Conservation (phyloP, 2,797 vertebrate species). For the Sebastes hubbsi region DNA sequence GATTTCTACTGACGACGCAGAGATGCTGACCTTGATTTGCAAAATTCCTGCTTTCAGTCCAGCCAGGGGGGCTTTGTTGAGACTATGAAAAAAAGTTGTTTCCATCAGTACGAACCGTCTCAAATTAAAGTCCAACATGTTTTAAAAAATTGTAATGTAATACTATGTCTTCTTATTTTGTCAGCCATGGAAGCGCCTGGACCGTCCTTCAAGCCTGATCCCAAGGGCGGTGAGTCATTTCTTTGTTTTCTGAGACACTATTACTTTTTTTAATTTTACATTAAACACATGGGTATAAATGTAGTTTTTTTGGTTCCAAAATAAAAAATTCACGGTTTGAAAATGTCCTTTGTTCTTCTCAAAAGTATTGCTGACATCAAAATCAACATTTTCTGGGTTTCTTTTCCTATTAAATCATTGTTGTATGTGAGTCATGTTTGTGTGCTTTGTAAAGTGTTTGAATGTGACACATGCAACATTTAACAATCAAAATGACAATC, state of each 20-base stretch:
- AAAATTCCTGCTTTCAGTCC: background rate
- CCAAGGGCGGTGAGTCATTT: background rate
- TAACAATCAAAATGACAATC: background rate
- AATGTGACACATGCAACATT: background rate
- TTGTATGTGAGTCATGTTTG: no score
- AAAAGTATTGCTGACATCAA: background rate
- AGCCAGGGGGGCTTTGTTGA: background rate
- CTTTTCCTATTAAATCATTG: no score
- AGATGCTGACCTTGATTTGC: no score
- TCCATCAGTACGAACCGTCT: no score
- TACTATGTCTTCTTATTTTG: background rate
- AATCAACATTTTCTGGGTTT: no score
- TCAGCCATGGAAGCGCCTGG: fast-evolving
- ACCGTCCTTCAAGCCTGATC: background rate
- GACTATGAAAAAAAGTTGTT: background rate
- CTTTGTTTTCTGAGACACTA: background rate
- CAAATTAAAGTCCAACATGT: no score
- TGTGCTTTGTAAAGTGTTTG: background rate
- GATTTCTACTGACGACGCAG: no score
- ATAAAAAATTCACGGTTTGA: no score
- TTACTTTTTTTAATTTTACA: background rate
- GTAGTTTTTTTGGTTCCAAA: background rate
- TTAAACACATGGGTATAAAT: background rate
- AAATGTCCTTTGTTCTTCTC: background rate
- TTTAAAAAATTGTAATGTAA: background rate